Evolutionary conservation across 2,888 invertebrate genomes (phyloP).

Genomic region (Agrilus biguttatus): DNA sequence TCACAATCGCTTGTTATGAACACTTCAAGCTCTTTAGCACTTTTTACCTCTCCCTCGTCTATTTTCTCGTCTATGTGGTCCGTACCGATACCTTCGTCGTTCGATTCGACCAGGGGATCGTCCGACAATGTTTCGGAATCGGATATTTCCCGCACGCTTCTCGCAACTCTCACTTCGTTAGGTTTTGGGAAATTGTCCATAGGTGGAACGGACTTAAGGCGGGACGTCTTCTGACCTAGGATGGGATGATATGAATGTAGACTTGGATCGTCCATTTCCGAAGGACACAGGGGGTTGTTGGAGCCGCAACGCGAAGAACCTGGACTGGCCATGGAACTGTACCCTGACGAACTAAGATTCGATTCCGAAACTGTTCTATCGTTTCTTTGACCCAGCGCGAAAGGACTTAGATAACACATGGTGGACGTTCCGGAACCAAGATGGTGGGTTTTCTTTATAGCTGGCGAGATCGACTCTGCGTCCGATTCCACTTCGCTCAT

Average conservation of each 20-base stretch:
- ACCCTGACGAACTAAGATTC: constrained; percentile 70
- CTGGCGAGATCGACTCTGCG: constrained; percentile 50
- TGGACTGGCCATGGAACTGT: constrained; percentile 75
- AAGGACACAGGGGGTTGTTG: constrained; percentile 62
- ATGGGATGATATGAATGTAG: constrained; percentile 34
- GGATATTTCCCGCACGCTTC: constrained; percentile 45
- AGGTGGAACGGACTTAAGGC: constrained; percentile 43
- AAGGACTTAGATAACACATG: constrained; percentile 67
- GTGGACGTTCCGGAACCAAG: constrained; percentile 34
- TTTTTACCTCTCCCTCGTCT: constrained; percentile 51
- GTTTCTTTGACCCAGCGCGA: constrained; percentile 55
- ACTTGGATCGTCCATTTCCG: constrained; percentile 60
- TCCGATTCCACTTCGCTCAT: constrained; percentile 65
- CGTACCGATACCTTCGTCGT: constrained; percentile 66
- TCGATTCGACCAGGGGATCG: constrained; percentile 54
- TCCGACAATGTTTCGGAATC: constrained; percentile 64
- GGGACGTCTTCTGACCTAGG: constrained; percentile 37
- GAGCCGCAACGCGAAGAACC: constrained; percentile 71
- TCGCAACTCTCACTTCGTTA: constrained; percentile 27
- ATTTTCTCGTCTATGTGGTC: constrained; percentile 55
- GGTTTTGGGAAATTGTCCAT: constrained; percentile 16
- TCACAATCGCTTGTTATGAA: constrained; percentile 32
- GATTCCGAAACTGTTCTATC: constrained; percentile 71
- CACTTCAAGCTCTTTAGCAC: constrained; percentile 47
- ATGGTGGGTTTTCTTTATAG: constrained; percentile 30